phyloP scores from a whole-genome alignment of 1,140 invertebrate species.

The Sitodiplosis mosellana region DNA sequence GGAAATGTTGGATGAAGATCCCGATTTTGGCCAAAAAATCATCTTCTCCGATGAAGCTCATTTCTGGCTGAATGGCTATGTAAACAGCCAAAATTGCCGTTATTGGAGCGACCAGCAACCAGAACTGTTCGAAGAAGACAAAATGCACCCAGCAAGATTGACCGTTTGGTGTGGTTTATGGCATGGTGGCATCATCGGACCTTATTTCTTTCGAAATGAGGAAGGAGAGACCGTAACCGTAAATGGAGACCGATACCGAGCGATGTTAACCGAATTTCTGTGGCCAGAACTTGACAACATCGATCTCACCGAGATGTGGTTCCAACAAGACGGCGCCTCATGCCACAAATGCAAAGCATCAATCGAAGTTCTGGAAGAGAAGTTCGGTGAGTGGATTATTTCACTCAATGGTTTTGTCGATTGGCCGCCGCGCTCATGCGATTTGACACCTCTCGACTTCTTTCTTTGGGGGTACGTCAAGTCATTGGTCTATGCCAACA shows the following conservation, averaged over 20 bases:
- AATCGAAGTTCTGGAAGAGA: slow-evolving; percentile 7
- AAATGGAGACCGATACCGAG: slow-evolving; percentile 15
- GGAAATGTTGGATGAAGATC: neutral
- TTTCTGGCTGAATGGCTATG: neutral
- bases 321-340: slow-evolving; percentile 15
- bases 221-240: slow-evolving; percentile 11
- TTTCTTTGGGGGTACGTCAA: slow-evolving; percentile 18
- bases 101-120: slow-evolving; percentile 6
- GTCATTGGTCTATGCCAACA: slow-evolving; percentile 12
- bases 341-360: slow-evolving; percentile 9
- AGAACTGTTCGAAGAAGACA: neutral
- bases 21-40: neutral
- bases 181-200: slow-evolving; percentile 12
- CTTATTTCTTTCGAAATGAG: slow-evolving; percentile 18
- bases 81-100: slow-evolving; percentile 8
- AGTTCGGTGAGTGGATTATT: slow-evolving; percentile 7
- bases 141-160: neutral
- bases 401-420: neutral
- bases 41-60: neutral
- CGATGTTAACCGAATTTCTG: slow-evolving; percentile 18
- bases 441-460: slow-evolving; percentile 13
- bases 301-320: slow-evolving; percentile 12
- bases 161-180: neutral
- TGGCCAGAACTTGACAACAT: slow-evolving; percentile 8
- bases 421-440: slow-evolving; percentile 9